Base-by-base conservation (phyloP, 2,888 invertebrate species). In the Andrena haemorrhoa region DNA sequence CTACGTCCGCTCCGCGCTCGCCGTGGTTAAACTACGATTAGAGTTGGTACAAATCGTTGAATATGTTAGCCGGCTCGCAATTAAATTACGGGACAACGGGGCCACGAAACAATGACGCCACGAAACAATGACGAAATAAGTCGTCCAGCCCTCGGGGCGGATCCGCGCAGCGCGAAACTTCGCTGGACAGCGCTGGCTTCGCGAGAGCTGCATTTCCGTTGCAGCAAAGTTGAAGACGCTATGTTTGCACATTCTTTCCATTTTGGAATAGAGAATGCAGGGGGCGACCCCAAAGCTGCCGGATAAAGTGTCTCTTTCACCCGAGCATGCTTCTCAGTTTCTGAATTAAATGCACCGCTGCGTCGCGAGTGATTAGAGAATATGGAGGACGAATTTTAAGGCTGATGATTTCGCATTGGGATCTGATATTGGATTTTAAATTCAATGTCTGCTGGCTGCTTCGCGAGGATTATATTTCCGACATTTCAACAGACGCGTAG, bases 81-180 rank as follows among this genome's bases (percentile, higher is more conserved):
- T 87, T 85, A 85, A 87, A 84, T 73, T 71, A 61, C 68, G 79
- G 53, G 20, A 53, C 74, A 60, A 70, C 60, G 60, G 60, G 6
- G 60, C 58, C 51, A 47, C 41, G 69, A 63, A 63, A 77, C 85
- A 83, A 86, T 87, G 75, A 83, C 75, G 53, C 58, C 51, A 47
- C 41, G 69, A 63, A 63, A 77, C 85, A 83, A 86, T 87, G 75
- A 83, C 75, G 78, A 75, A 85, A 87, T 87, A 86, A 86, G 83
- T 86, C 79, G 53, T 20, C 6, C 29, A 35, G 51, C 53, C 58
- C 29, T 16, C 49, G 56, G 16, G 10, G 23, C 41, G 75, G 74
- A 83, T 85, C 85, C 82, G 61, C 83, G 33, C 75, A 74, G 61
- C 66, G 79, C 63, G 85, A 86, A 86, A 86, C 68, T 86, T 83